These are phyloP conservation scores for Melieria omissa DNA, from an alignment of 2,888 invertebrate species.

Conservation along the genomic window DNA sequence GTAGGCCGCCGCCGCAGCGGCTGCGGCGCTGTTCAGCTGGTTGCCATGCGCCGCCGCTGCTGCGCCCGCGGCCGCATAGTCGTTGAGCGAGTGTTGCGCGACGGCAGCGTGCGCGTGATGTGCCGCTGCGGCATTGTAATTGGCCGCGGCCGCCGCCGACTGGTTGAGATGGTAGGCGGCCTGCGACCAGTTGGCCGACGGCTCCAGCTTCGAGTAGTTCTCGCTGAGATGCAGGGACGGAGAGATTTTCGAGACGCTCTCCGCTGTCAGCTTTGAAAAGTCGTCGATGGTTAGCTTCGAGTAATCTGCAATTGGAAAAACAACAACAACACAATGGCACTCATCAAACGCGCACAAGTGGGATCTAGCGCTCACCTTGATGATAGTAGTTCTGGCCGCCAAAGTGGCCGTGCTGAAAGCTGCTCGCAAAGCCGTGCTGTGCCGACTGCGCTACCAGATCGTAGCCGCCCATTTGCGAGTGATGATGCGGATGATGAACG, in stretches of 20 bases:
- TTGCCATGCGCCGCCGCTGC: constrained; percentile 56
- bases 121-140: constrained; percentile 61
- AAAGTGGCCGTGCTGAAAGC: constrained; percentile 65
- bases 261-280: constrained; percentile 68
- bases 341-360: background rate
- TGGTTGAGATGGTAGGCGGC: constrained; percentile 64
- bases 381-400: constrained; percentile 66
- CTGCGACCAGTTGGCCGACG: constrained; percentile 63
- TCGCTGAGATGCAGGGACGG: constrained; percentile 63
- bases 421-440: constrained; percentile 63
- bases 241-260: constrained; percentile 66
- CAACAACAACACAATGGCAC: background rate
- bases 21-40: constrained; percentile 52
- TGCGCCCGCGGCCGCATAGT: constrained; percentile 57
- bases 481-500: constrained; percentile 58
- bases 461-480: constrained; percentile 63
- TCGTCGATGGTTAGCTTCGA: constrained; percentile 69
- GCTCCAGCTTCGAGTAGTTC: constrained; percentile 63
- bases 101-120: constrained; percentile 52
- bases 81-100: constrained; percentile 58
- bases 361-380: constrained; percentile 56
- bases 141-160: constrained; percentile 59
- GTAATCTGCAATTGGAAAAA: constrained; percentile 64
- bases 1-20: constrained; percentile 56
- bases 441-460: constrained; percentile 63